Conservation (phyloP, 1,140 invertebrate species). For the Brachionus angularis region DNA sequence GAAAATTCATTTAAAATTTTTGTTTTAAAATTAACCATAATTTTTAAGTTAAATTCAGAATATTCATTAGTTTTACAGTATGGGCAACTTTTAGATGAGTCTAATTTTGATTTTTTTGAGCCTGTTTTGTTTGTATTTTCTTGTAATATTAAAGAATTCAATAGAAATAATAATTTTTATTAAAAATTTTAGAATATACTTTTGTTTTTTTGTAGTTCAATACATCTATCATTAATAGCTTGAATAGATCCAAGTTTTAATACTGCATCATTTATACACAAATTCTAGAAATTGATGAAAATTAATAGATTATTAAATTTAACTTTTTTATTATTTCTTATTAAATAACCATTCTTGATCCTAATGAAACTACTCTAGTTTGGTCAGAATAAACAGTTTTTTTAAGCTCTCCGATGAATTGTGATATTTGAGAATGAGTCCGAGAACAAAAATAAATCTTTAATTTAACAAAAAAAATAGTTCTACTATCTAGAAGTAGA, state of each 20-base stretch:
- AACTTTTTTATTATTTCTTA: not conserved
- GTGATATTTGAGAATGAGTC: slow-evolving; percentile 90
- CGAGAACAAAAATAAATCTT: slow-evolving; percentile 89
- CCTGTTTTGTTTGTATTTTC: not conserved
- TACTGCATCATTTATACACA: slow-evolving; percentile 82
- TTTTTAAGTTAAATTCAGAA: slow-evolving; percentile 15
- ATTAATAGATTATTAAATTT: not conserved
- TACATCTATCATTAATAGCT: slow-evolving; percentile 88
- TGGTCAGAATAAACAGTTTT: slow-evolving; percentile 71
- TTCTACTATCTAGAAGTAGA: too few species aligned
- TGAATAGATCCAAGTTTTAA: slow-evolving; percentile 69
- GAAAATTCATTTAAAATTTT: too few species aligned
- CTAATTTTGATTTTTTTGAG: slow-evolving; percentile 25
- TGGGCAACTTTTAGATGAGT: slow-evolving; percentile 5
- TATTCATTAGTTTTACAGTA: slow-evolving; percentile 31
- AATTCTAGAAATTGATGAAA: slow-evolving; percentile 64
- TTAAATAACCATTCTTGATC: slow-evolving; percentile 66
- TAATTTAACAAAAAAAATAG: slow-evolving; percentile 53
- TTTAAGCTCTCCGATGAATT: slow-evolving; percentile 85
- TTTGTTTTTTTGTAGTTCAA: slow-evolving; percentile 77
- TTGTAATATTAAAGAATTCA: not conserved
- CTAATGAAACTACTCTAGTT: slow-evolving; percentile 74
- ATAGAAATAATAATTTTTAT: not conserved
- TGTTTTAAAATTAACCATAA: slow-evolving; percentile 46
- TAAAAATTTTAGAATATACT: slow-evolving; percentile 45